These are phyloP conservation scores for Chaetura pelagica DNA, from an alignment of 2,113 vertebrate species.

Conservation along the genomic window DNA sequence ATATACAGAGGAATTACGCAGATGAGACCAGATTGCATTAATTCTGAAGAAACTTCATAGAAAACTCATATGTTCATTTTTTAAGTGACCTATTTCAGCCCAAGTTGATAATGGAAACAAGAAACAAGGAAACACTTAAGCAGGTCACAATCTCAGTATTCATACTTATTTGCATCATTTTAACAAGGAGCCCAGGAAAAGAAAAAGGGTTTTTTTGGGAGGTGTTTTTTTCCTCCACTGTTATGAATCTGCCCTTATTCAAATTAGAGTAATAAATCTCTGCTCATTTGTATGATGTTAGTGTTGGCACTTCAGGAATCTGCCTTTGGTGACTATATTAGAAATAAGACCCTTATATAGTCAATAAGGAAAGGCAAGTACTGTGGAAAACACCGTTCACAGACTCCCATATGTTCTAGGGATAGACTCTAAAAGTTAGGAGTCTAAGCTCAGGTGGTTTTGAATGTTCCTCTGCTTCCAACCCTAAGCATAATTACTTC, in stretches of 20 bases:
- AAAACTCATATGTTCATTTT: not conserved
- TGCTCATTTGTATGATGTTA: not conserved
- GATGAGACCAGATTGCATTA: not conserved
- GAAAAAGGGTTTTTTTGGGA: fast-evolving
- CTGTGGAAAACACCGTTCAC: not conserved
- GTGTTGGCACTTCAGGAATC: not conserved
- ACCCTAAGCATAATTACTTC: not conserved
- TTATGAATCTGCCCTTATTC: not conserved
- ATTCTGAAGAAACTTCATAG: not conserved
- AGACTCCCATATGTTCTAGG: not conserved
- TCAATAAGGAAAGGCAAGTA: not conserved
- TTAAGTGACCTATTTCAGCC: not conserved
- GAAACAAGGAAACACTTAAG: not conserved
- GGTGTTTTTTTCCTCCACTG: fast-evolving
- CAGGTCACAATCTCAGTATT: not conserved
- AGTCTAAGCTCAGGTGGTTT: not conserved
- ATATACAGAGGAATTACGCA: not conserved
- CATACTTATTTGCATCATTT: not conserved
- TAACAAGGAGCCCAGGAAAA: not conserved
- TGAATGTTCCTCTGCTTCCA: not conserved
- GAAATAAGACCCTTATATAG: not conserved
- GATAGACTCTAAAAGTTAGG: not conserved
- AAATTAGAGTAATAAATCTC: not conserved
- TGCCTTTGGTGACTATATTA: not conserved
- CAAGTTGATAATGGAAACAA: not conserved